These are phyloP conservation scores for Montifringilla adamsi DNA, from an alignment of 2,113 vertebrate species.

Conservation along the genomic window DNA sequence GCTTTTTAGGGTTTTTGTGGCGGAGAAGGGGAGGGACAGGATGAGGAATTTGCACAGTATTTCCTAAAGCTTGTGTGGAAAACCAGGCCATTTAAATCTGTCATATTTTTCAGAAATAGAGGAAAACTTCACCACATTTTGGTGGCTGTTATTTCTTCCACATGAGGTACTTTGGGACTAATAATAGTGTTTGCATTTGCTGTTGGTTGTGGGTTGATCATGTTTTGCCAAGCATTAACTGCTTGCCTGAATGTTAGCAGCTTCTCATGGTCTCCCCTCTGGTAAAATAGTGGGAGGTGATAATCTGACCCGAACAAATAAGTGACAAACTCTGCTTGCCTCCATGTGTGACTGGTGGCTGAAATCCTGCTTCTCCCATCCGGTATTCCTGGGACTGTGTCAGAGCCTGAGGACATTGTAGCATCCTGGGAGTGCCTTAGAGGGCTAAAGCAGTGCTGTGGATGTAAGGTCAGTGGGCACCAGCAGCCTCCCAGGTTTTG, in stretches of 20 bases:
- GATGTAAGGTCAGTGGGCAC: no score
- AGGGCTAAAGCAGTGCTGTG: neutral
- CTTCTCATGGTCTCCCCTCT: neutral
- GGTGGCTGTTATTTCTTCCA: neutral
- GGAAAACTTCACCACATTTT: neutral
- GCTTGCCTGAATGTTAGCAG: neutral
- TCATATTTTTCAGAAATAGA: neutral
- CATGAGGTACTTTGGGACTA: neutral
- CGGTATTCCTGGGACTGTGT: neutral
- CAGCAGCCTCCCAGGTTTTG: neutral
- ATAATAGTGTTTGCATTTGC: neutral
- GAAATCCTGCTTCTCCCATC: neutral
- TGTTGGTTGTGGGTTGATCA: neutral
- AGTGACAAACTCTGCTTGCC: neutral
- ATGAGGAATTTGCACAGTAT: neutral
- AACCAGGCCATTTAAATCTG: neutral
- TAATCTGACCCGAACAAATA: neutral
- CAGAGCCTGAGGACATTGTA: accelerated
- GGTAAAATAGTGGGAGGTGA: neutral
- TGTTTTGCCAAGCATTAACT: conserved; percentile 1
- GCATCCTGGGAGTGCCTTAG: accelerated
- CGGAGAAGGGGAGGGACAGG: neutral
- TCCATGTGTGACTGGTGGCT: accelerated
- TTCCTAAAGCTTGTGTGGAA: neutral
- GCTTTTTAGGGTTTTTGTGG: neutral